Percentiles rank a stretch among this genome's conserved stretches.
Conservation (phyloP, 2,797 vertebrate species). For the Crotalus adamanteus region DNA sequence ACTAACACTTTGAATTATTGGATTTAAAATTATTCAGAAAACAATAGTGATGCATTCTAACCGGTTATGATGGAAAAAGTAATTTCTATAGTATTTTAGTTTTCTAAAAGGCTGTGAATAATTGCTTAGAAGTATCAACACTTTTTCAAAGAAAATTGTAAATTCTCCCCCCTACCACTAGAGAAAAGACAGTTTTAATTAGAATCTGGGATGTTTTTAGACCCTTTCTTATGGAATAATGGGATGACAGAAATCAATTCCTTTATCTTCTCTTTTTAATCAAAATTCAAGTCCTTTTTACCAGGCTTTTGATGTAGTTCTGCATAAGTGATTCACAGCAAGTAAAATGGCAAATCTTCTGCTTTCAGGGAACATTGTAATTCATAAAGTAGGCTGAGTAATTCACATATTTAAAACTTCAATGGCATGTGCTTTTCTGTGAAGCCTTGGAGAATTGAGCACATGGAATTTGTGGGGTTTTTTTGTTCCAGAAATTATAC, state of each 20-base stretch:
- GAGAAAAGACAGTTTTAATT: conserved; percentile 27
- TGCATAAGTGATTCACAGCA: conserved; percentile 40
- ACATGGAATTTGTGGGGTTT: background rate
- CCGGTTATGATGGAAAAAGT: background rate
- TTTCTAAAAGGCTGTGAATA: background rate
- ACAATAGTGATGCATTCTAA: background rate
- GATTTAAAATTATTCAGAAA: background rate
- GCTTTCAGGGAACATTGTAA: conserved; percentile 17
- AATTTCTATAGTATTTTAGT: background rate
- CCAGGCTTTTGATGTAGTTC: conserved; percentile 39
- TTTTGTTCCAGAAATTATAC: conserved; percentile 4
- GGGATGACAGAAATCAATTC: conserved; percentile 37
- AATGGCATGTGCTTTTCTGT: conserved; percentile 5
- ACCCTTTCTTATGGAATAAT: conserved; percentile 27
- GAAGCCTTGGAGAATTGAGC: conserved; percentile 27
- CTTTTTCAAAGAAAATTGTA: conserved; percentile 1
- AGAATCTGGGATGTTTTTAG: conserved; percentile 25
- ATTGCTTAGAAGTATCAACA: background rate
- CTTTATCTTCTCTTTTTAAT: conserved; percentile 42
- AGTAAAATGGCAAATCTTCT: conserved; percentile 27
- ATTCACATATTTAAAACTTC: conserved; percentile 32
- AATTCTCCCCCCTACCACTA: background rate
- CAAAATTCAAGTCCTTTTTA: conserved; percentile 32
- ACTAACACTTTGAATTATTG: background rate
- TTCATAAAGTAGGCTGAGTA: conserved; percentile 32